phyloP scores from a whole-genome alignment of 1,140 invertebrate species.

The Trypoxylus dichotomus region DNA sequence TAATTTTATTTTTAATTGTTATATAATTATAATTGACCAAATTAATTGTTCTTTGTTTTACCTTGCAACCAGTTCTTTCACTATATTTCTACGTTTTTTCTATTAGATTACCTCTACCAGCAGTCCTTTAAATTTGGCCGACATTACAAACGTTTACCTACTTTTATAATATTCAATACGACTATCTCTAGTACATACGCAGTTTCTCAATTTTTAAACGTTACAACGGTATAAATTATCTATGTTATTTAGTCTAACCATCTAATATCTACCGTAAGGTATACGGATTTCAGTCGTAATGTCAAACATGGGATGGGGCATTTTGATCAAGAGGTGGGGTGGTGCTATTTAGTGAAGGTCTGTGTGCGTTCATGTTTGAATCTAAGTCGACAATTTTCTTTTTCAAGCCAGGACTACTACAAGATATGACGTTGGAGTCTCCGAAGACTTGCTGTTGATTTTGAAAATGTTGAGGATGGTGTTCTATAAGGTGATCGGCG shows the following conservation, averaged over 20 bases:
- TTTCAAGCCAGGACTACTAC: constrained; percentile 30
- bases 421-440: constrained; percentile 40
- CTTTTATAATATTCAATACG: neutral
- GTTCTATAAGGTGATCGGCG: constrained; percentile 8
- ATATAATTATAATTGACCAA: too few relatives aligned
- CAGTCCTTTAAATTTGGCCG: neutral
- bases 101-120: neutral
- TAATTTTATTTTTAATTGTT: too few relatives aligned
- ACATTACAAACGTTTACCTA: neutral
- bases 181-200: neutral
- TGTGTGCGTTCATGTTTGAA: constrained; percentile 42
- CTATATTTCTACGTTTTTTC: neutral
- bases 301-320: constrained; percentile 21
- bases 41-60: too few relatives aligned
- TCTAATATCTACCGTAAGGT: neutral
- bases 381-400: constrained; percentile 37
- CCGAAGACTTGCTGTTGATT: constrained; percentile 32
- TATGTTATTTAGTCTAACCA: constrained; percentile 4
- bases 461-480: constrained; percentile 3
- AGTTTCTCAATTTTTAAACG: neutral
- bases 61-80: neutral
- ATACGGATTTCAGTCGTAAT: constrained; percentile 2
- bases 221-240: neutral
- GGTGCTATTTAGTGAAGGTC: constrained; percentile 28
- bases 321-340: constrained; percentile 34